phyloP scores from a whole-genome alignment of 2,113 vertebrate genomes.

The Phaethornis superciliosus region DNA sequence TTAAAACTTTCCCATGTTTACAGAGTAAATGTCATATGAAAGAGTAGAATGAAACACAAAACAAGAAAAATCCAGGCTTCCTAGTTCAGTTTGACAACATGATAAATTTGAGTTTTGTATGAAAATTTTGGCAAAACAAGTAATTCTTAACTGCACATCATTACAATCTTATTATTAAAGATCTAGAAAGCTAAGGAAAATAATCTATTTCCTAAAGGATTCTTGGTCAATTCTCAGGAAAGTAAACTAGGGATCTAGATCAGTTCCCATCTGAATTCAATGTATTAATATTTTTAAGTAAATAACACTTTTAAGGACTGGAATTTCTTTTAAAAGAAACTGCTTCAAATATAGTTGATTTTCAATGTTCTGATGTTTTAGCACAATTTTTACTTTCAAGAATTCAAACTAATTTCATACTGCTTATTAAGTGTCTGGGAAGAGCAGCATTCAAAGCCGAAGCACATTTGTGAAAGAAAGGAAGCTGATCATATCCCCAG shows the following conservation, averaged over 20 bases:
- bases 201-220: not conserved
- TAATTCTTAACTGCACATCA: not conserved
- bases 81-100: not conserved
- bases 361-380: not conserved
- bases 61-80: not conserved
- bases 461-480: not conserved
- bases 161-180: not conserved
- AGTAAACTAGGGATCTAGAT: not conserved
- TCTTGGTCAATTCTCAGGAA: not conserved
- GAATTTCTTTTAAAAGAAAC: not conserved
- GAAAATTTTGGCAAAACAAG: not conserved
- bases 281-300: not conserved
- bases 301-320: not conserved
- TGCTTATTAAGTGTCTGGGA: not conserved
- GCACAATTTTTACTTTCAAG: not conserved
- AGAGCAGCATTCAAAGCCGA: not conserved
- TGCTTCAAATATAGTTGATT: not conserved
- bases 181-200: not conserved
- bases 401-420: constrained; percentile 19
- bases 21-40: not conserved
- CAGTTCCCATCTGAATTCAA: not conserved
- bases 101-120: not conserved
- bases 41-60: not conserved
- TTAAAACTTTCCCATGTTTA: not conserved
- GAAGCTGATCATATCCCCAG: not conserved